phyloP scores from a whole-genome alignment of 2,888 invertebrate genomes.

The Polymixis flavicincta region DNA sequence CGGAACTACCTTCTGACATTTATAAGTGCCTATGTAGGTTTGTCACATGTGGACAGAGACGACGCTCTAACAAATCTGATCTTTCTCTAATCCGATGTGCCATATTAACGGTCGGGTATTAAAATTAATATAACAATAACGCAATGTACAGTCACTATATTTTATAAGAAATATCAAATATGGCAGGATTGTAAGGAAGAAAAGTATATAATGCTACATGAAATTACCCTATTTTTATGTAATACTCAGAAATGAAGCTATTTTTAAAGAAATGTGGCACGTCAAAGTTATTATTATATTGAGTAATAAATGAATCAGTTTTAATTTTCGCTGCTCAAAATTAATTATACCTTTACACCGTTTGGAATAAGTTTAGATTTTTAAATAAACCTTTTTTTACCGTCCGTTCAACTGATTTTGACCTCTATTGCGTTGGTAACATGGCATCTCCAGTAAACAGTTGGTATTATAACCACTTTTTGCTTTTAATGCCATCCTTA shows the following conservation, averaged over 20 bases:
- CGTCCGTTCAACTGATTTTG: too few species aligned
- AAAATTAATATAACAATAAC: conserved; percentile 29
- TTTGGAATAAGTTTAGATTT: too few species aligned
- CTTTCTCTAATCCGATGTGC: not conserved
- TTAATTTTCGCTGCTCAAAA: not conserved
- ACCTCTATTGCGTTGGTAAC: too few species aligned
- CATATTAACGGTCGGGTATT: not conserved
- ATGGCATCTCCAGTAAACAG: too few species aligned
- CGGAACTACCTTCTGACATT: not conserved
- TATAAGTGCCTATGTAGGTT: too few species aligned
- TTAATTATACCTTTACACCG: not conserved
- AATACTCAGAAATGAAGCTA: conserved; percentile 41
- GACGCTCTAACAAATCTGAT: not conserved
- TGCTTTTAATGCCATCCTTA: too few species aligned
- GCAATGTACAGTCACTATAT: conserved; percentile 60
- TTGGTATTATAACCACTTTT: too few species aligned
- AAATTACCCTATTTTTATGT: conserved; percentile 50
- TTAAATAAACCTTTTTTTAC: too few species aligned
- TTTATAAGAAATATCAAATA: conserved; percentile 45
- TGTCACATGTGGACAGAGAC: not conserved
- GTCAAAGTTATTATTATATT: not conserved
- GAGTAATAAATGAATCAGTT: not conserved
- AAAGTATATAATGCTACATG: conserved; percentile 23
- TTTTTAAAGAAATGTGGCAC: conserved; percentile 13
- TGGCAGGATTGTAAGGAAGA: conserved; percentile 5